Percentiles rank a stretch among this genome's conserved stretches.
Conservation (phyloP, 2,888 invertebrate genomes). For the Girardia tigrina region DNA sequence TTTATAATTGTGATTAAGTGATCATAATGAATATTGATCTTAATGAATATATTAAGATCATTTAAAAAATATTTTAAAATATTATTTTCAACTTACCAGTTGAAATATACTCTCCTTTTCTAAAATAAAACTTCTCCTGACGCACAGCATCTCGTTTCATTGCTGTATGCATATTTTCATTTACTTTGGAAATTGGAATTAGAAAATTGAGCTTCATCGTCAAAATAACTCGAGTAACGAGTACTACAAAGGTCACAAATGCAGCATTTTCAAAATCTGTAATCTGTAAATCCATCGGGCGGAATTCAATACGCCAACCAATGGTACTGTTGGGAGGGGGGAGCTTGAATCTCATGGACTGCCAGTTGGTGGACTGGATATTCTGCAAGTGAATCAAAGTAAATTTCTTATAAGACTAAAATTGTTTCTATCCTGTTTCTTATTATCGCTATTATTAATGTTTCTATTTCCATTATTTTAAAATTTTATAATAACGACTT, state of each 20-base stretch:
- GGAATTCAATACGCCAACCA: constrained; percentile 97
- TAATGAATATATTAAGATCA: no score
- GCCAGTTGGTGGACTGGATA: constrained; percentile 97
- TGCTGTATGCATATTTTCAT: constrained; percentile 89
- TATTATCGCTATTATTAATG: no score
- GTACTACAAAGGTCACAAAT: constrained; percentile 86
- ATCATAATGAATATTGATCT: no score
- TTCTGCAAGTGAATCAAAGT: constrained; percentile 57
- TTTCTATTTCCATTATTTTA: no score
- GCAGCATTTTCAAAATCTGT: constrained; percentile 99
- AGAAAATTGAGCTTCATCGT: constrained; percentile 86
- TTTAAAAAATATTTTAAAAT: no score
- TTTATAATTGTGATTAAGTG: no score
- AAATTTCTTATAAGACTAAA: no score
- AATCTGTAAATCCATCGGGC: constrained; percentile 81
- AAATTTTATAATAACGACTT: no score
- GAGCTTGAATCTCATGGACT: constrained; percentile 90
- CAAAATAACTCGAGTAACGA: constrained; percentile 84
- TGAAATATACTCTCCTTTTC: constrained; percentile 47
- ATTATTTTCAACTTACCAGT: constrained; percentile 35
- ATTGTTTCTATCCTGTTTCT: no score
- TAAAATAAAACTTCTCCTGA: constrained; percentile 78
- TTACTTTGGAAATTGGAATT: constrained; percentile 89
- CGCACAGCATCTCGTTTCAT: constrained; percentile 75
- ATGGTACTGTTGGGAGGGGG: constrained; percentile 80